Evolutionary conservation across 2,797 vertebrate genomes (phyloP), one percentile per base, ranked within the genome.

Genomic region (Petrocephalus schoutedeni): DNA sequence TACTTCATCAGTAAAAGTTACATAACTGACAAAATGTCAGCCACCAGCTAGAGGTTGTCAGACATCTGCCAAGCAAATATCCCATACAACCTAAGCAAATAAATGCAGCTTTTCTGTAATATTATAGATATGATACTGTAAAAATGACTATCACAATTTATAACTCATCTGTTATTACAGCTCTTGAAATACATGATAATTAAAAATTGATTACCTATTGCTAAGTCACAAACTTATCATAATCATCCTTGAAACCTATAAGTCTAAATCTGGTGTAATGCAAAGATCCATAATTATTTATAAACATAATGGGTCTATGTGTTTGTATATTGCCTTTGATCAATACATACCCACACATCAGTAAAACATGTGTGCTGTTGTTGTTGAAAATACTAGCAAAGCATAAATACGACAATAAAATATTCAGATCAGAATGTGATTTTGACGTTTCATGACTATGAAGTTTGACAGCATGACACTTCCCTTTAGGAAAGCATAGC

Each of bases 161-260:
- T 89, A 90, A 91, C 91, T 90, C 90, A 91, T 59, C 88, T 28
- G 49, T 83, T 3, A 77, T 87, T 89, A 92, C 93, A 94, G 92
- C 94, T 93, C 92, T 94, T 94, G 91, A 93, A 91, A 93, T 92
- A 92, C 87, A 92, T 92, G 89, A 92, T 95, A 93, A 95, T 95
- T 95, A 94, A 93, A 94, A 95, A 94, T 92, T 93, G 93, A 94
- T 95, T 94, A 94, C 94, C 92, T 92, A 91, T 93, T 89, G 88
- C 88, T 61, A 85, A 86, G 89, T 90, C 88, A 88, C 89, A 87
- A 85, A 93, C 93, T 94, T 90, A 93, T 95, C 93, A 95, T 92
- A 93, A 95, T 93, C 91, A 92, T 93, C 87, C 87, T 92, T 91
- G 86, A 87, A 88, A 91, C 91, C 36, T 58, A 93, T 88, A 83